Evolutionary conservation across 2,888 invertebrate species (phyloP), one percentile per base, ranked within the genome.

Genomic region (Ophion ellenae): DNA sequence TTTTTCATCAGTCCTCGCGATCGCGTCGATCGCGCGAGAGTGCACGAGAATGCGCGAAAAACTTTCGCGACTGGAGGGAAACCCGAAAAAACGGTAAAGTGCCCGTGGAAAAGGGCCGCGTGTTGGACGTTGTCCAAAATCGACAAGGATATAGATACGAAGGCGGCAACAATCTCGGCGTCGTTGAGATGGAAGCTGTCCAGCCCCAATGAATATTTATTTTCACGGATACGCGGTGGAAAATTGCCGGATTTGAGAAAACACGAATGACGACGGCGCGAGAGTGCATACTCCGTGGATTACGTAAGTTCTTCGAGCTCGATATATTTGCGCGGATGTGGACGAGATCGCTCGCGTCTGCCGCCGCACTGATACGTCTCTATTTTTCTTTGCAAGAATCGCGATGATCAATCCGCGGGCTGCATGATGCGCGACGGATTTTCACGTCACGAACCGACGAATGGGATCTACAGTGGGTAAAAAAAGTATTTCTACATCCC

Each of bases 381-480:
- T 85, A 47, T 73, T 84, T 84, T 78, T 81, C 77, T 84, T 84
- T 84, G 81, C 81, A 77, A 69, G 40, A 71, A 47, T 14, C 57
- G 45, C 20, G 17, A 63, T 47, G 2, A 47, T 20, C 3, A 20
- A n/a, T 36, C 4, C 3, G 7, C 53, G 36, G 47, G 47, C 11
- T 47, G 47, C 14, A 47, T 14, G 47, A 14, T 47, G 11, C n/a
- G 36, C 59, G 69, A 70, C 69, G 63, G 53, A 71, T 47, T 63
- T 24, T 71, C 47, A 47, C 47, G 14, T 9, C 2, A 9, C 40
- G 40, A 7, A 40, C 28, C 20, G 71, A 28, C 24, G n/a, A 67
- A 32, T 53, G 9, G 1, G n/a, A 66, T 14, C 5, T 5, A 57
- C 9, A 45, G 32, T 4, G 2, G 32, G 3, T 32, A 32, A 32